Base-by-base conservation (phyloP, 1,140 invertebrate genomes). In the Caenorhabditis remanei region DNA sequence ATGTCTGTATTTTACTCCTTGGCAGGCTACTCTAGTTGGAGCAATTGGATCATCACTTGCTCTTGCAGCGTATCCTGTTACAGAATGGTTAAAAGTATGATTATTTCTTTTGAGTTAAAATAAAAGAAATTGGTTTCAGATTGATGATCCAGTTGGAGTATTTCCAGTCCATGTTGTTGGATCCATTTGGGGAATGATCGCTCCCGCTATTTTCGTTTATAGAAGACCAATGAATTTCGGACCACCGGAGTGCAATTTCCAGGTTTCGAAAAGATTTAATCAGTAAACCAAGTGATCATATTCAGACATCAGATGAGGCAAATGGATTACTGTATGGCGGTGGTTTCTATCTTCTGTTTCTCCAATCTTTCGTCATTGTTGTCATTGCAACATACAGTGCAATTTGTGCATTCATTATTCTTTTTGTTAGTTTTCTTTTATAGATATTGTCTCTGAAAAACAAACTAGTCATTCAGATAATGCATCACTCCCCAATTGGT, bases 401-500 rank as follows among this genome's bases (percentile, higher is more conserved):
- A 14, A 79, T 67, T 48, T 84, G 50, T 56, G 16, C 63, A 40
- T 89, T 89, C 55, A 40, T 87, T 19, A 86, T 89, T 40, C 71
- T 90, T 48, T 84, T 85, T 71, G 90, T 90, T 55, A 82, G 85
- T 88, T 56, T 13, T 43, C 11, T 14, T 53, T 8, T 43, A 0
- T 75, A 3, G 21, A 50, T 5, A 50, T 21, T 32, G 2, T 32
- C 32, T 13, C 7, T 24, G 63, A 32, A 43, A 48, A 79, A n/a
- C n/a, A n/a, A 19, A 4, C 14, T 8, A 6, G 43, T 14, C 4
- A 40, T 90, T 50, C 87, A 95, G 95, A 75, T 95, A 40, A 95
- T 97, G 13, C 95, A 97, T 91, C 95, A 95, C 91, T 93, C 96
- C 6, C 94, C 96, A 90, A 95, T 95, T 9, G 96, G 91, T 43